phyloP scores from a whole-genome alignment of 2,797 vertebrate species.

The Gallinago nigripennis region DNA sequence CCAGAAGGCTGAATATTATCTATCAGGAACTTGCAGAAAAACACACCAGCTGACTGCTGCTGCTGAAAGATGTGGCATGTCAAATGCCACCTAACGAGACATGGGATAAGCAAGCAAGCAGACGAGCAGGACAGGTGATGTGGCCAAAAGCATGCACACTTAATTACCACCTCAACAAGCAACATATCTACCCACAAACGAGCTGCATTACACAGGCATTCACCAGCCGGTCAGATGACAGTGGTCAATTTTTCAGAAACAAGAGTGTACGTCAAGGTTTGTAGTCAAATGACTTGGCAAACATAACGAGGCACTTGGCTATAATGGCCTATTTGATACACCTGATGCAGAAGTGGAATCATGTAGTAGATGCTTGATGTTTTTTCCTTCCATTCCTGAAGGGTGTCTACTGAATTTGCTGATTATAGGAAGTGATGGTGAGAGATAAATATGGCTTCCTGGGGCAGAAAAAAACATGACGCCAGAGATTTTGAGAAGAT shows the following conservation, averaged over 20 bases:
- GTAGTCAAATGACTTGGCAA: background rate
- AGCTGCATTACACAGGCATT: background rate
- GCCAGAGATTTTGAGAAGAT: constrained; percentile 9
- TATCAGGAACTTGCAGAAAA: background rate
- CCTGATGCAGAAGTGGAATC: background rate
- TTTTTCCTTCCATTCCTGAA: constrained; percentile 22
- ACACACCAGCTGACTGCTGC: background rate
- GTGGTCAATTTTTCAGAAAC: background rate
- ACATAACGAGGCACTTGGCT: background rate
- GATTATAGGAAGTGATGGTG: constrained; percentile 57
- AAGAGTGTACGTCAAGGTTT: background rate
- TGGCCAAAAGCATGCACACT: background rate
- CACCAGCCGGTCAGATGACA: background rate
- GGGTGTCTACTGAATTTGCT: constrained; percentile 8
- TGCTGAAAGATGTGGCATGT: constrained; percentile 12
- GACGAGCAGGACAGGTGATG: background rate
- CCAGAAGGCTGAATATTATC: background rate
- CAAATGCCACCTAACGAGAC: background rate
- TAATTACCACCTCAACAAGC: background rate
- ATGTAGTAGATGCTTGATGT: background rate
- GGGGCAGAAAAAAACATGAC: background rate
- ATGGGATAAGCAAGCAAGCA: background rate
- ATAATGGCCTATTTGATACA: background rate
- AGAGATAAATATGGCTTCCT: constrained; percentile 53
- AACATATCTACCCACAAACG: background rate